Percentiles rank a stretch among this genome's conserved stretches.
Conservation (phyloP, 2,797 vertebrate genomes). For the Smutsia temminckii region DNA sequence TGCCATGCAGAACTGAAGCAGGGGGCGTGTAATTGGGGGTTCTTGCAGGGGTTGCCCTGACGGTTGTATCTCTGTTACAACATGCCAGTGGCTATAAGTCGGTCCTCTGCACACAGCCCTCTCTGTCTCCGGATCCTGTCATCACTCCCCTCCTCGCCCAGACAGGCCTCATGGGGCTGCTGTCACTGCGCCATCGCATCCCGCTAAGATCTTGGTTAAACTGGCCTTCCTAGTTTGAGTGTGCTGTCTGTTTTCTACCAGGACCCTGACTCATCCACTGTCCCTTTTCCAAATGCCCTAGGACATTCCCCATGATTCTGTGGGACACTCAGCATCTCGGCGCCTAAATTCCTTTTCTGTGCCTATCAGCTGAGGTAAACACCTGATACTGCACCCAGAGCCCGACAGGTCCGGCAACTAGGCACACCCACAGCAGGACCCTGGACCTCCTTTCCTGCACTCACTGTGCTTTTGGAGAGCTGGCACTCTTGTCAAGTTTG, state of each 20-base stretch:
- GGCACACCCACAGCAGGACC: too few relatives aligned
- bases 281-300: not conserved
- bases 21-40: too few relatives aligned
- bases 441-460: not conserved
- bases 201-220: not conserved
- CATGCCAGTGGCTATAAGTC: not conserved
- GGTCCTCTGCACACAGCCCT: not conserved
- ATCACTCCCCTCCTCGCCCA: not conserved
- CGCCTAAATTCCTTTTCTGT: not conserved
- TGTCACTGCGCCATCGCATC: not conserved
- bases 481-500: too few relatives aligned
- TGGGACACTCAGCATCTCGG: not conserved
- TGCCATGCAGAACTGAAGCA: too few relatives aligned
- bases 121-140: not conserved
- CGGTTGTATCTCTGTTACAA: not conserved
- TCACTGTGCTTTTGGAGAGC: not conserved
- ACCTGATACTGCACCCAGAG: not conserved
- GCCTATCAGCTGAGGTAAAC: not conserved
- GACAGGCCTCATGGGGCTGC: not conserved
- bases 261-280: not conserved
- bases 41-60: not conserved
- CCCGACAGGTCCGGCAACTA: too few relatives aligned
- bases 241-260: not conserved
- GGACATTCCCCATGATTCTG: not conserved
- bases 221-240: not conserved